phyloP scores from a whole-genome alignment of 2,113 vertebrate species.

The Sinocyclocheilus maitianheensis region DNA sequence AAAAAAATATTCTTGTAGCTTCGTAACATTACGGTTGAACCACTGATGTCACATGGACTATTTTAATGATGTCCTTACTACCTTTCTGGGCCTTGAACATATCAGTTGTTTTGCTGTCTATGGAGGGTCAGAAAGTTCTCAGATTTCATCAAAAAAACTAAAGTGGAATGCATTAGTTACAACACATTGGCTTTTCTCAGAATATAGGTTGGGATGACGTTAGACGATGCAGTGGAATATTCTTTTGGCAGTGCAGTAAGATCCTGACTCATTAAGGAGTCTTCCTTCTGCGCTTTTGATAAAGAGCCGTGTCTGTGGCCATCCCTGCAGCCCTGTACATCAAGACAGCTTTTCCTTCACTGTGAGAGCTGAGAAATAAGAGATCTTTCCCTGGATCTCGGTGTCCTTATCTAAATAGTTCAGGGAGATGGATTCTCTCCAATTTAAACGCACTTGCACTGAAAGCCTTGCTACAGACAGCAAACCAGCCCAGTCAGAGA shows the following conservation, averaged over 20 bases:
- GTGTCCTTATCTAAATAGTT: constrained; percentile 30
- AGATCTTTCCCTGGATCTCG: constrained; percentile 20
- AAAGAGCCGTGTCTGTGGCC: constrained; percentile 17
- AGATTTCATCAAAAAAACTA: too few species aligned
- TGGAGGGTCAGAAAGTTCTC: too few species aligned
- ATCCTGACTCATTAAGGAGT: constrained; percentile 20
- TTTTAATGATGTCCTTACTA: too few species aligned
- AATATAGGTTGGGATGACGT: constrained; percentile 31
- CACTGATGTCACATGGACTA: too few species aligned
- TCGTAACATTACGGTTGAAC: too few species aligned
- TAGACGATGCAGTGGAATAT: constrained; percentile 27
- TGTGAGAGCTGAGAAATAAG: constrained; percentile 1
- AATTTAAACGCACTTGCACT: background rate
- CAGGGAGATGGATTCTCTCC: background rate
- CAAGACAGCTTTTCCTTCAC: background rate
- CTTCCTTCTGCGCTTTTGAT: constrained; percentile 1
- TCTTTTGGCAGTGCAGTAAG: constrained; percentile 17
- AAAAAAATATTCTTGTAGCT: too few species aligned
- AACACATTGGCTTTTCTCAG: background rate
- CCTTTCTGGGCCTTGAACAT: too few species aligned
- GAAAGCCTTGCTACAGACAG: background rate
- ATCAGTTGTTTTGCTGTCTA: too few species aligned
- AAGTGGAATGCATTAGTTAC: background rate
- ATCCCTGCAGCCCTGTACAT: background rate
- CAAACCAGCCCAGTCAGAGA: background rate